phyloP scores from a whole-genome alignment of 2,797 vertebrate species.

The Ibycter americanus region DNA sequence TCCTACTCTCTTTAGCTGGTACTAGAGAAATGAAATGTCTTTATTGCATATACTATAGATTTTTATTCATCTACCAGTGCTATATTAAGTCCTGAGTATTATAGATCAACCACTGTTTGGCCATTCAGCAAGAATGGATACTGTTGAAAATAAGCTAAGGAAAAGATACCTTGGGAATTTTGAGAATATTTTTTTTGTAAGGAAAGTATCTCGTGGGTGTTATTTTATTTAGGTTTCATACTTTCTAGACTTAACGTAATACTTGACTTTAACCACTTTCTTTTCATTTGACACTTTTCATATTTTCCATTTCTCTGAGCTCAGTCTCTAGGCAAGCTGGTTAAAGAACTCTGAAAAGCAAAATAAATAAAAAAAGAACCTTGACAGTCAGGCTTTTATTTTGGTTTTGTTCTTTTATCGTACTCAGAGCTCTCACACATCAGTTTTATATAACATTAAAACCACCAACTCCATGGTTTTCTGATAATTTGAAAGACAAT shows the following conservation, averaged over 20 bases:
- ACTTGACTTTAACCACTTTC: not conserved
- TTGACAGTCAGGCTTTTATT: not conserved
- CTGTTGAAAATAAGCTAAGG: not conserved
- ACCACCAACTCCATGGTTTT: not conserved
- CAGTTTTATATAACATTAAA: constrained; percentile 32
- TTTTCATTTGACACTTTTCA: not conserved
- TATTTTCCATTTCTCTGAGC: not conserved
- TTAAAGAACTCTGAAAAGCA: not conserved
- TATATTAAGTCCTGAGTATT: not conserved
- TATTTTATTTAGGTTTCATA: not conserved
- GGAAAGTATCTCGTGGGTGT: not conserved
- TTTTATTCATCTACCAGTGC: not conserved
- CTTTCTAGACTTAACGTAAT: not conserved
- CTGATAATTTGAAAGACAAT: not conserved
- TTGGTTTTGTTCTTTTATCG: not conserved
- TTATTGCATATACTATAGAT: not conserved
- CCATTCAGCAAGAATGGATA: not conserved
- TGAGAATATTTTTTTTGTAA: not conserved
- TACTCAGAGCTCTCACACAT: not conserved
- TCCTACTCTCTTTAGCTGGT: not conserved
- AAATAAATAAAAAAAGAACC: not conserved
- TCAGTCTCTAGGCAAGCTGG: not conserved
- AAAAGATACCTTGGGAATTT: not conserved
- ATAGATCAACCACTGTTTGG: not conserved
- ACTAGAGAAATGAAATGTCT: not conserved